Percentiles rank a stretch among this genome's conserved stretches.
Evolutionary conservation across 1,140 invertebrate species (phyloP).

Genomic region (Sinella curviseta): DNA sequence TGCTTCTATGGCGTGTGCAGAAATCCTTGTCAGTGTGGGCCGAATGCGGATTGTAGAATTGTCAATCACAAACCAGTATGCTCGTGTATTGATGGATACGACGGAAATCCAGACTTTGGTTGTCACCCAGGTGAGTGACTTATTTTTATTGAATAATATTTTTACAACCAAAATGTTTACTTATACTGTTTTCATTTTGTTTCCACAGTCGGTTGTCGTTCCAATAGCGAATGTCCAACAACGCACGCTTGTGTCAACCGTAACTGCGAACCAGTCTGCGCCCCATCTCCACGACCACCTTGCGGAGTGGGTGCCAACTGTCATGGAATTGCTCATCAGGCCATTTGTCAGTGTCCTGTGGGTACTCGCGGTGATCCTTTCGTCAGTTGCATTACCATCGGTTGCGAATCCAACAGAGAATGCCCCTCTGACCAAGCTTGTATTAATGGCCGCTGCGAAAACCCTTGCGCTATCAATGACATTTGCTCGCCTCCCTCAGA

Average conservation of each 20-base stretch:
- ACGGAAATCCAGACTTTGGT: constrained; percentile 70
- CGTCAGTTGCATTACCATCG: constrained; percentile 70
- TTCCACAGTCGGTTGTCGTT: constrained; percentile 51
- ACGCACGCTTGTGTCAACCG: constrained; percentile 78
- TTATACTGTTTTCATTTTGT: constrained; percentile 24
- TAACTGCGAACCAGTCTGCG: constrained; percentile 78
- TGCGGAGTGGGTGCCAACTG: constrained; percentile 46
- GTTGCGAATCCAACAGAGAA: constrained; percentile 72
- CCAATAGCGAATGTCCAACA: constrained; percentile 73
- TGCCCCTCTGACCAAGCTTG: constrained; percentile 75
- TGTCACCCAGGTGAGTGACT: constrained; percentile 50
- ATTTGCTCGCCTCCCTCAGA: constrained; percentile 49
- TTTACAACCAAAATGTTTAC: not conserved
- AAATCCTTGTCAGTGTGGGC: constrained; percentile 77
- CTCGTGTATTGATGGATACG: constrained; percentile 74
- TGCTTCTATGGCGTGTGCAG: constrained; percentile 77
- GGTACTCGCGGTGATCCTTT: constrained; percentile 69
- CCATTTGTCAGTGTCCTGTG: constrained; percentile 54
- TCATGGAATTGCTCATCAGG: constrained; percentile 51
- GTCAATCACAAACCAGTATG: constrained; percentile 81
- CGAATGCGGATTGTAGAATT: constrained; percentile 76
- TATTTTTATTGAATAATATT: not conserved
- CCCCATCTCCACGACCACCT: constrained; percentile 42
- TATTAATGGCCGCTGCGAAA: constrained; percentile 73
- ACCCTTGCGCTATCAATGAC: constrained; percentile 44